These are phyloP conservation scores for Peromyscus nudipes DNA, from an alignment of 2,797 vertebrate genomes.

Conservation along the genomic window DNA sequence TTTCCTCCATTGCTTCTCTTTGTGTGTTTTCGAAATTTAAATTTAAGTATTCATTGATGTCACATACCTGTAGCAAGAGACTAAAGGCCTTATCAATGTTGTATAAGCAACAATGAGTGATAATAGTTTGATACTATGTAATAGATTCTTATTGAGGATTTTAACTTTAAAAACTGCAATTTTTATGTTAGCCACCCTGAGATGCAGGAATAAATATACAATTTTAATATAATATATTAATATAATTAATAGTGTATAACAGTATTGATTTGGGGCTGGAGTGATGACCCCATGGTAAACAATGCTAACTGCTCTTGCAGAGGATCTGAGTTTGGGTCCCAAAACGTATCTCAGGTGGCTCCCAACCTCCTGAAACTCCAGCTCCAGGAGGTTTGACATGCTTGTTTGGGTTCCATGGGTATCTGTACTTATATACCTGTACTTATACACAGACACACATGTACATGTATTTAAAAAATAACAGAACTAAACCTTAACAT, in stretches of 20 bases:
- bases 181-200: neutral
- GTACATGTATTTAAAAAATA: neutral
- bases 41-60: neutral
- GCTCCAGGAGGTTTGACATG: neutral
- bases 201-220: neutral
- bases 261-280: neutral
- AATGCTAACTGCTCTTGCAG: neutral
- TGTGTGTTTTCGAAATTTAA: neutral
- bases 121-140: neutral
- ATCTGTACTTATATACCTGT: neutral
- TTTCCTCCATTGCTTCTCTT: neutral
- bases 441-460: neutral
- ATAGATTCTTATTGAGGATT: neutral
- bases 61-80: neutral
- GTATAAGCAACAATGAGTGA: neutral
- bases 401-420: neutral
- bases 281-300: neutral
- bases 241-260: no score
- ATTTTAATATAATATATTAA: neutral
- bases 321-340: neutral
- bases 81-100: neutral
- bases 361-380: neutral
- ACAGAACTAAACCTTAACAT: neutral
- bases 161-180: neutral
- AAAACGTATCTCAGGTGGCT: neutral